Conservation (phyloP, 2,888 invertebrate species). For the Andrena haemorrhoa region DNA sequence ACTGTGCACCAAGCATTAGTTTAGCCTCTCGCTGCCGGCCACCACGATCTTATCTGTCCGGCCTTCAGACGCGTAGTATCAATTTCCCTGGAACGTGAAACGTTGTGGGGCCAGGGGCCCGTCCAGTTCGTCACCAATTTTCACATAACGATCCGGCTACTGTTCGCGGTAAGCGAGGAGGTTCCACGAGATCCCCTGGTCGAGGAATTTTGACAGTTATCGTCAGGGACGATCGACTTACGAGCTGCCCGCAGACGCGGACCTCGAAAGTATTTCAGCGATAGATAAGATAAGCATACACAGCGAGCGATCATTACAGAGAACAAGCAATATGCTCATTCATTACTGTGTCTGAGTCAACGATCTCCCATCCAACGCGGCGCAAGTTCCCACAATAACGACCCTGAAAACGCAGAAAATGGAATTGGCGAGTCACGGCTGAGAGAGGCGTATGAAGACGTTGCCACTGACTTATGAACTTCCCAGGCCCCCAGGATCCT, state of each 20-base stretch:
- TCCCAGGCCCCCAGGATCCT: constrained; percentile 38
- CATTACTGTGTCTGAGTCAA: constrained; percentile 18
- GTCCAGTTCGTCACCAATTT: constrained; percentile 40
- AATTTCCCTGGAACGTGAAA: constrained; percentile 70
- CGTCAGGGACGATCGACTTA: background rate
- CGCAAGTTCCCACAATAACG: constrained; percentile 43
- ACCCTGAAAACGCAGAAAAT: constrained; percentile 49
- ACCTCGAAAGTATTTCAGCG: no score
- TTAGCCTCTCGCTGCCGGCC: constrained; percentile 69
- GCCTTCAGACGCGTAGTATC: constrained; percentile 64
- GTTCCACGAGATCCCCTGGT: no score
- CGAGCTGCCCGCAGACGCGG: no score
- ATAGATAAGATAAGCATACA: background rate
- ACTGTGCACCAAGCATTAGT: constrained; percentile 70
- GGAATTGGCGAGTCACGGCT: constrained; percentile 52
- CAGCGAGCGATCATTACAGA: background rate
- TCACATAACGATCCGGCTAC: constrained; percentile 25
- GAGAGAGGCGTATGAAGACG: constrained; percentile 50
- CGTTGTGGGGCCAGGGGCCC: constrained; percentile 24
- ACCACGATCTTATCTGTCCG: constrained; percentile 71
- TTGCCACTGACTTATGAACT: constrained; percentile 45
- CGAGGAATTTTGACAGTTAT: background rate
- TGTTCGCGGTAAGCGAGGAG: background rate
- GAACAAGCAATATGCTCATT: constrained; percentile 1
- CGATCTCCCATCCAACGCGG: constrained; percentile 30